phyloP scores from a whole-genome alignment of 2,113 vertebrate genomes.

The Daboia siamensis region DNA sequence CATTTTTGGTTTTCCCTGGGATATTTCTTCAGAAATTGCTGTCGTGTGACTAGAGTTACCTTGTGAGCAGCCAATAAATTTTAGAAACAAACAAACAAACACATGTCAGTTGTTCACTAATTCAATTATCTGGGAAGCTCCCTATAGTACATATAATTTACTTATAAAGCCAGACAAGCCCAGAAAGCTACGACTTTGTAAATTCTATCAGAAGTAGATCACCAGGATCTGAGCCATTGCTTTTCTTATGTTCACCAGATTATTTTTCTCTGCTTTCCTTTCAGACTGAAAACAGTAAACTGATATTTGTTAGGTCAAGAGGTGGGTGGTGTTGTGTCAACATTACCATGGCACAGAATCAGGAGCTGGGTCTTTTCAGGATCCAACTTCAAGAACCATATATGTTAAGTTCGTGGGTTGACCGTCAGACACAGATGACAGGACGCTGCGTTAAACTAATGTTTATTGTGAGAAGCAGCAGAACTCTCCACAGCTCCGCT shows the following conservation, averaged over 20 bases:
- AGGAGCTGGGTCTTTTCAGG: constrained; percentile 14
- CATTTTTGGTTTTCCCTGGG: neutral
- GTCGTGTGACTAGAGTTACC: neutral
- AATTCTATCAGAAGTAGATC: constrained; percentile 7
- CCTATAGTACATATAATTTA: constrained; percentile 13
- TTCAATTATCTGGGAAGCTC: neutral
- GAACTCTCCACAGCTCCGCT: too few relatives aligned
- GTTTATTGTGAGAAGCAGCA: too few relatives aligned
- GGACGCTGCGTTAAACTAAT: too few relatives aligned
- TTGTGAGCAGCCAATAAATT: neutral
- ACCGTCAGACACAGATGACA: too few relatives aligned
- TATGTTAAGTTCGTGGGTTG: too few relatives aligned
- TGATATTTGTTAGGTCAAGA: accelerated
- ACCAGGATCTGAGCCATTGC: neutral
- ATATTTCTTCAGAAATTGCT: neutral
- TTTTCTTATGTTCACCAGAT: constrained; percentile 33
- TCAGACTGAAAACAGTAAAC: constrained; percentile 18
- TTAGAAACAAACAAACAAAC: neutral
- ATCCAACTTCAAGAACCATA: constrained; percentile 30
- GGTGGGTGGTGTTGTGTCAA: neutral
- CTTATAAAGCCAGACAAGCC: constrained; percentile 14
- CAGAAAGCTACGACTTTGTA: neutral
- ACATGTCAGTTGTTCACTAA: neutral
- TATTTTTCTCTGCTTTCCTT: constrained; percentile 29
- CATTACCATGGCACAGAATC: constrained; percentile 21